Evolutionary conservation across 1,140 invertebrate species (phyloP).

Genomic region (Drosophila quadrilineata): DNA sequence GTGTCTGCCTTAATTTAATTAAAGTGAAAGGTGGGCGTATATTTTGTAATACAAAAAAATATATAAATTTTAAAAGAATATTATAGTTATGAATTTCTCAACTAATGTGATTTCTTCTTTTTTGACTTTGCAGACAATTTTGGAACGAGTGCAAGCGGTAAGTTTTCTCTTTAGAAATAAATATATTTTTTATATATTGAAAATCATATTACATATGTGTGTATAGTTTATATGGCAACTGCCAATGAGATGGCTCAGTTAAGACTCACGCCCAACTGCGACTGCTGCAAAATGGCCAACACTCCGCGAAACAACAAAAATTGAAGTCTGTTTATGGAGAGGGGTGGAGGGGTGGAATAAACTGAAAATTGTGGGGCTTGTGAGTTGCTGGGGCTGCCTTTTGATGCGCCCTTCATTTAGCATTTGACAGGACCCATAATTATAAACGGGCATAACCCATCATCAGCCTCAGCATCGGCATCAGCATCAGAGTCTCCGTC

Average conservation of each 20-base stretch:
- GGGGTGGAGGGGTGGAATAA: conserved; percentile 12
- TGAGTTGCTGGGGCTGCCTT: conserved; percentile 44
- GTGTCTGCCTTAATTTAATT: conserved; percentile 36
- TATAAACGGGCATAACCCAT: conserved; percentile 80
- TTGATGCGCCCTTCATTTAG: conserved; percentile 75
- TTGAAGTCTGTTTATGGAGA: not conserved
- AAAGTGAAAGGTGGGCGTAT: conserved; percentile 28
- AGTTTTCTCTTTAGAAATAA: conserved; percentile 48
- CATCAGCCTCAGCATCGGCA: conserved; percentile 54
- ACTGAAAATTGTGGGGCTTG: conserved; percentile 61
- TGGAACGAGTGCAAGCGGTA: conserved; percentile 81
- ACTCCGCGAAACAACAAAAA: conserved; percentile 4
- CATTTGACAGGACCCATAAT: conserved; percentile 80
- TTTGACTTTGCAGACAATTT: conserved; percentile 77
- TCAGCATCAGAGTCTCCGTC: not conserved
- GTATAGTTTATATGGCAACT: not conserved
- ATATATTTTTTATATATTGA: not conserved
- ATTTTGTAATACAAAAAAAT: not conserved
- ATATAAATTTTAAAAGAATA: not conserved
- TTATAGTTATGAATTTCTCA: conserved; percentile 12
- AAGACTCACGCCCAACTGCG: conserved; percentile 13
- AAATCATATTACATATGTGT: not conserved
- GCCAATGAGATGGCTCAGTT: conserved; percentile 33
- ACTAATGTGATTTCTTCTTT: conserved; percentile 39
- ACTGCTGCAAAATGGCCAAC: conserved; percentile 33